A percentile compares a stretch with the other conserved stretches of the same genome.
Evolutionary conservation across 2,888 invertebrate species (phyloP).

Genomic region (Steinernema scapterisci): DNA sequence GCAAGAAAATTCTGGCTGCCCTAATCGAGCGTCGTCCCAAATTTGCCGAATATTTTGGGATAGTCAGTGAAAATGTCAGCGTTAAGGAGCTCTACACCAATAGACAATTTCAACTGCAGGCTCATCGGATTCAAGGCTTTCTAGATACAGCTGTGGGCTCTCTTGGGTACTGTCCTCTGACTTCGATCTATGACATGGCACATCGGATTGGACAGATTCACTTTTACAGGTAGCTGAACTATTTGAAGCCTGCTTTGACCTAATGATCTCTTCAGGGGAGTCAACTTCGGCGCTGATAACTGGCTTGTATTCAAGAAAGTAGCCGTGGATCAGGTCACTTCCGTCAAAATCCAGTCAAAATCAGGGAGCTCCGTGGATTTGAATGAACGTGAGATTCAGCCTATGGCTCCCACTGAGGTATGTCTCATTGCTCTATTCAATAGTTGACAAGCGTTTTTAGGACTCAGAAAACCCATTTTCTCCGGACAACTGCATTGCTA

Average conservation of each 20-base stretch:
- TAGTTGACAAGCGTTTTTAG: conserved; percentile 20
- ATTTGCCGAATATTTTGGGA: conserved; percentile 63
- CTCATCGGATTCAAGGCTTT: conserved; percentile 60
- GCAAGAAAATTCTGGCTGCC: conserved; percentile 58
- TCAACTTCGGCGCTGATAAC: conserved; percentile 62
- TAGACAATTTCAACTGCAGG: conserved; percentile 61
- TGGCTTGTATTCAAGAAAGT: conserved; percentile 63
- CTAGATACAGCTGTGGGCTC: conserved; percentile 59
- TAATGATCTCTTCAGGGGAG: conserved; percentile 45
- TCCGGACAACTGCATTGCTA: conserved; percentile 54
- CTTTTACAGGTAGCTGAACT: conserved; percentile 48
- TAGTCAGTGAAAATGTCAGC: conserved; percentile 54
- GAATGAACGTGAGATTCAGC: not conserved
- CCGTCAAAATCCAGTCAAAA: conserved; percentile 30
- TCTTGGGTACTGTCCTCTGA: conserved; percentile 59
- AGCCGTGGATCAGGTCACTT: conserved; percentile 55
- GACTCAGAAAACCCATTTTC: conserved; percentile 30
- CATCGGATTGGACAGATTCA: conserved; percentile 61
- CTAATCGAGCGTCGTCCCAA: conserved; percentile 59
- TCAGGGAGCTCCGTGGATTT: conserved; percentile 26
- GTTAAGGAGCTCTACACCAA: conserved; percentile 51
- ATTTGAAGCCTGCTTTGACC: not conserved
- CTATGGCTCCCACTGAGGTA: not conserved
- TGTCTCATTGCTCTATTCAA: not conserved
- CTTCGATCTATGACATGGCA: conserved; percentile 60